These are phyloP conservation scores for Leucosticte australis DNA, from an alignment of 2,113 vertebrate genomes.

Conservation along the genomic window DNA sequence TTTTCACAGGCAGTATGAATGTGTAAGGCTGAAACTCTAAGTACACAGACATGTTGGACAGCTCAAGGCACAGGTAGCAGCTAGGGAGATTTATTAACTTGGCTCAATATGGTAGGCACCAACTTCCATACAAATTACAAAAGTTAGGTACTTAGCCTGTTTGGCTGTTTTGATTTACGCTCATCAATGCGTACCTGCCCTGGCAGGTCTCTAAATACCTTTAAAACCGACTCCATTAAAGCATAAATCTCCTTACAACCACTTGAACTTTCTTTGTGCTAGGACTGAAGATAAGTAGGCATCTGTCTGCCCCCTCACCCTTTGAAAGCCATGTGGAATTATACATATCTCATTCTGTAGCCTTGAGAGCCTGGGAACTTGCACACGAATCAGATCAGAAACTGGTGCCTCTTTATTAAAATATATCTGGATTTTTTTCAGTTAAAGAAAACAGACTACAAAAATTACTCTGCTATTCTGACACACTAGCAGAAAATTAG, in stretches of 20 bases:
- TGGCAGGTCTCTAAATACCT: not conserved
- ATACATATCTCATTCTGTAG: not conserved
- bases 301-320: not conserved
- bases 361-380: not conserved
- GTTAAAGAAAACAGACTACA: not conserved
- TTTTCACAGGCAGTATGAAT: not conserved
- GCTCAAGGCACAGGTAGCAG: not conserved
- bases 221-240: not conserved
- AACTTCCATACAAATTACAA: not conserved
- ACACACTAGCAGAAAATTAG: not conserved
- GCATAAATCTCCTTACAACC: not conserved
- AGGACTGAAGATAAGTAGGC: not conserved
- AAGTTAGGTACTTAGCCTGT: not conserved
- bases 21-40: not conserved
- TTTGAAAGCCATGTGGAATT: not conserved
- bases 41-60: not conserved
- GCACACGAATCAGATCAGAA: not conserved
- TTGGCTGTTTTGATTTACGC: not conserved
- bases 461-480: not conserved
- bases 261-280: not conserved
- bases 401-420: not conserved
- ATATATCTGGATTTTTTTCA: not conserved
- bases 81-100: not conserved
- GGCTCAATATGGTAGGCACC: not conserved
- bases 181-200: not conserved